These are phyloP conservation scores for Pollenia labialis DNA, from an alignment of 2,888 invertebrate species.

Conservation along the genomic window DNA sequence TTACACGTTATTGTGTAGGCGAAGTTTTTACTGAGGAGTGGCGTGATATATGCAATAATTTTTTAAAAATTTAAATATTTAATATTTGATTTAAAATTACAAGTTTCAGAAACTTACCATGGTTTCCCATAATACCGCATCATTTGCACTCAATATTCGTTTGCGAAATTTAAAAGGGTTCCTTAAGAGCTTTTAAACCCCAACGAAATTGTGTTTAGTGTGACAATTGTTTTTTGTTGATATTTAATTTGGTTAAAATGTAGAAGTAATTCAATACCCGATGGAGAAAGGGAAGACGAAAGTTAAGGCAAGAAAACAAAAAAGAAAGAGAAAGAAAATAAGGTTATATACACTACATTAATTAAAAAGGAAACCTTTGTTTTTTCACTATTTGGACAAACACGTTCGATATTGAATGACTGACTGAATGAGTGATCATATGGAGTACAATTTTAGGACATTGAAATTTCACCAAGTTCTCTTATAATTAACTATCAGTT, in stretches of 20 bases:
- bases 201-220: neutral
- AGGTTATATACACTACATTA: conserved; percentile 43
- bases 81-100: no score
- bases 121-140: conserved; percentile 66
- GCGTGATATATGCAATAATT: no score
- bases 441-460: neutral
- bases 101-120: conserved; percentile 63
- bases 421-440: conserved; percentile 31
- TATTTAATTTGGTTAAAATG: conserved; percentile 6
- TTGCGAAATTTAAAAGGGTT: conserved; percentile 67
- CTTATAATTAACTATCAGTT: no score
- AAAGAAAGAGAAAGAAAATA: conserved; percentile 43
- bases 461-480: neutral
- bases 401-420: conserved; percentile 52
- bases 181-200: conserved; percentile 43
- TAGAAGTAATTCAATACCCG: conserved; percentile 52
- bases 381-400: conserved; percentile 62
- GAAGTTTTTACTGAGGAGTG: no score
- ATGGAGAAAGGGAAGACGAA: neutral
- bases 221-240: conserved; percentile 6
- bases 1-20: no score
- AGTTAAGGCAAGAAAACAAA: conserved; percentile 24
- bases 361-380: conserved; percentile 63
- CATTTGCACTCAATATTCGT: conserved; percentile 59
- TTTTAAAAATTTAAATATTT: no score